phyloP scores from a whole-genome alignment of 1,140 invertebrate species.

The Teleopsis dalmanni region DNA sequence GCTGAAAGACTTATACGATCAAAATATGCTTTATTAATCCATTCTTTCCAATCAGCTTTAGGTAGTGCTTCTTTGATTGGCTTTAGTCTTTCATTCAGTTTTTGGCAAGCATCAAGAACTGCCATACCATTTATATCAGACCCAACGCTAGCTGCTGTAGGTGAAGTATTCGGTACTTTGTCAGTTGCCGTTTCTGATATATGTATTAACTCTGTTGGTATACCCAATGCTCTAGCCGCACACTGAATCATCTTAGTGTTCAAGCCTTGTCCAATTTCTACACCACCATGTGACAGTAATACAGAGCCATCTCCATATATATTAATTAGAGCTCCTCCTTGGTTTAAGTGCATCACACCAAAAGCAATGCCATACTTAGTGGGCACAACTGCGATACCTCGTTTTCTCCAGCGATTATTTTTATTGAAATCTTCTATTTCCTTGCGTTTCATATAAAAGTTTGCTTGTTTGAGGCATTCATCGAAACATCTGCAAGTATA shows the following conservation, averaged over 20 bases:
- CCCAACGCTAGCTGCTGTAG: conserved; percentile 84
- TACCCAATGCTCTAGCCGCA: conserved; percentile 63
- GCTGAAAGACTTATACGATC: conserved; percentile 74
- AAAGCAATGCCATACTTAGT: conserved; percentile 89
- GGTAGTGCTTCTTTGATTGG: conserved; percentile 73
- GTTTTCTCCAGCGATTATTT: conserved; percentile 77
- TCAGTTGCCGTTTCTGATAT: conserved; percentile 85
- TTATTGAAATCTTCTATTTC: conserved; percentile 67
- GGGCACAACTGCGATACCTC: conserved; percentile 79
- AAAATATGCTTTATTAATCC: conserved; percentile 74
- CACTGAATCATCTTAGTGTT: conserved; percentile 94
- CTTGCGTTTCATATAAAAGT: conserved; percentile 55
- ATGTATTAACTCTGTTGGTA: conserved; percentile 71
- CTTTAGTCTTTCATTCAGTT: conserved; percentile 65
- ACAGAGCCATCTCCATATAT: conserved; percentile 90
- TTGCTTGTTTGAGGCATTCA: conserved; percentile 66
- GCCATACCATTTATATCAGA: conserved; percentile 96
- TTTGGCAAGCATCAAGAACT: conserved; percentile 76
- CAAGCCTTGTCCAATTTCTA: conserved; percentile 94
- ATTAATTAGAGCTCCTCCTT: conserved; percentile 80
- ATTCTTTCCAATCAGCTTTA: conserved; percentile 75
- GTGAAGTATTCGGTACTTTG: conserved; percentile 89
- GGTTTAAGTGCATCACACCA: conserved; percentile 72
- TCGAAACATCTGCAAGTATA: conserved; percentile 59
- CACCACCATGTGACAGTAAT: conserved; percentile 81